These are phyloP conservation scores for Coleophora flavipennella DNA, from an alignment of 2,888 invertebrate genomes.

Conservation along the genomic window DNA sequence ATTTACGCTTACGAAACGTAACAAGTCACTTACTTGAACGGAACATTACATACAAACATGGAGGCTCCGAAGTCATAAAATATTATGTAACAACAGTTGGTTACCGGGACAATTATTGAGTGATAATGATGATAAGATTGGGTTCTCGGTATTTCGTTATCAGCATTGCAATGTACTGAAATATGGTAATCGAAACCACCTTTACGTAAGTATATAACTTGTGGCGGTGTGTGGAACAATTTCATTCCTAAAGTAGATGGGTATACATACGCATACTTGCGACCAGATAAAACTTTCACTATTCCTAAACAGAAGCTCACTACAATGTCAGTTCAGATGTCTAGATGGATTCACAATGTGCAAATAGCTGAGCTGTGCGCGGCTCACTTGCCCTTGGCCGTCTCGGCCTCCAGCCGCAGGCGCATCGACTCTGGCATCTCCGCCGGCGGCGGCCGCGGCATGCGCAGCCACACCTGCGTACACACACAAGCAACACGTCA, in stretches of 20 bases:
- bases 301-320: no score
- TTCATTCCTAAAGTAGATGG: constrained; percentile 14
- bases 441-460: constrained; percentile 97
- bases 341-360: no score
- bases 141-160: no score
- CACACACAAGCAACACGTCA: background rate
- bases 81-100: constrained; percentile 64
- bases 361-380: background rate
- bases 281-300: constrained; percentile 15
- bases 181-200: constrained; percentile 36
- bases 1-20: constrained; percentile 14
- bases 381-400: constrained; percentile 46
- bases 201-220: constrained; percentile 19
- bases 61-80: constrained; percentile 17
- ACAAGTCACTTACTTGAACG: background rate
- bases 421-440: constrained; percentile 95
- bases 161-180: no score
- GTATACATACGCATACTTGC: constrained; percentile 11
- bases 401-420: constrained; percentile 75
- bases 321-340: no score
- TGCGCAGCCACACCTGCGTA: constrained; percentile 74
- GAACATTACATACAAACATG: background rate
- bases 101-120: constrained; percentile 40
- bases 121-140: no score
- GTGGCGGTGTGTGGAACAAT: constrained; percentile 29